Evolutionary conservation across 2,888 invertebrate genomes (phyloP).

Genomic region (Trachelus stipa): DNA sequence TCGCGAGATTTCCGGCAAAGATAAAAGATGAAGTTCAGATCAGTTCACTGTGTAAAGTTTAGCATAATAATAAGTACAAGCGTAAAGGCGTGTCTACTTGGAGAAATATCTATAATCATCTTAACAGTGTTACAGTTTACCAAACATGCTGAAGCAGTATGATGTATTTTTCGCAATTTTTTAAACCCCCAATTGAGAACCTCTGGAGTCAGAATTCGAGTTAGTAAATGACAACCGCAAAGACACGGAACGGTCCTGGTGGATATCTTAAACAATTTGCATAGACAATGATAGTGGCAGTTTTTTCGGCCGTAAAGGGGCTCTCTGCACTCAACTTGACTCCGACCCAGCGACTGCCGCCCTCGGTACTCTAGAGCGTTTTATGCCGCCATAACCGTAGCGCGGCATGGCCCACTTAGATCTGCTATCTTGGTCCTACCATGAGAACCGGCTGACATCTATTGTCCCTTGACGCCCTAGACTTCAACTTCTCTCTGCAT

Average conservation of each 20-base stretch:
- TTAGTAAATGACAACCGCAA: slow-evolving; percentile 15
- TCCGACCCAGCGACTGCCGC: slow-evolving; percentile 28
- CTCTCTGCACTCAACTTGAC: slow-evolving; percentile 54
- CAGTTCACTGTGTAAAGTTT: not conserved
- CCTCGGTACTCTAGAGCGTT: slow-evolving; percentile 53
- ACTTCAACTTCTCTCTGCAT: slow-evolving; percentile 1
- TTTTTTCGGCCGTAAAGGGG: slow-evolving; percentile 64
- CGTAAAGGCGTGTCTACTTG: not conserved
- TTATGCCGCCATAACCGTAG: slow-evolving; percentile 66
- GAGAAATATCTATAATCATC: not conserved
- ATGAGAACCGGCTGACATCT: slow-evolving; percentile 55
- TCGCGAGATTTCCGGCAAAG: not conserved
- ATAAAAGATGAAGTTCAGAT: not conserved
- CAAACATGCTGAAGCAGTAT: not conserved
- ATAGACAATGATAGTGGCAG: slow-evolving; percentile 66
- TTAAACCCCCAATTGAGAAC: not conserved
- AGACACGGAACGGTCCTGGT: slow-evolving; percentile 16
- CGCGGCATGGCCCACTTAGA: slow-evolving; percentile 66
- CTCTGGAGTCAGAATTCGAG: not conserved
- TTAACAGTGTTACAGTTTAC: not conserved
- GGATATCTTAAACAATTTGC: slow-evolving; percentile 67
- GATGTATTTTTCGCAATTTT: not conserved
- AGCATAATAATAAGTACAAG: not conserved
- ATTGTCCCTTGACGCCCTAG: slow-evolving; percentile 52
- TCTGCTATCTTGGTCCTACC: slow-evolving; percentile 60